Evolutionary conservation across 2,113 vertebrate species (phyloP), one percentile per base, ranked within the genome.

Genomic region (Otocyon megalotis): DNA sequence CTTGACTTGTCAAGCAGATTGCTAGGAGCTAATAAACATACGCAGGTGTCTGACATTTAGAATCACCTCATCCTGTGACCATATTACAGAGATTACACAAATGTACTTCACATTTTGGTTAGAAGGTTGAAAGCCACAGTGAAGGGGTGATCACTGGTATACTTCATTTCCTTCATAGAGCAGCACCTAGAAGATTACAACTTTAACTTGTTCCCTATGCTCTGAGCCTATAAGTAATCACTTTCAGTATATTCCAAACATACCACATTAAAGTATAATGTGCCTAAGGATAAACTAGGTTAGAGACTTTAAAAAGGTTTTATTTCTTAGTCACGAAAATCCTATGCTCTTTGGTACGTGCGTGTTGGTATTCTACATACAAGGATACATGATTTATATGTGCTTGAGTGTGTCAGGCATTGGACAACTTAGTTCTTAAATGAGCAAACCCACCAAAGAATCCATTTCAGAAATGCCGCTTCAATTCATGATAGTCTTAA

Each of bases 281-380:
- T 22, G 28, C 43, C 37, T 54, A 37, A 83, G 76, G 12, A 63
- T 72, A 54, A 90, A 76, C 89, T 6, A 28, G 35, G 74, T 80
- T 80, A 54, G 56, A 97, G 37, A 56, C 53, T 53, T 92, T 54
- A 24, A 10, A 89, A 88, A 43, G 26, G 10, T 35, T 97, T 97
- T 96, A 89, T 98, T 98, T 97, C 37, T 53, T 81, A 76, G 43
- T 65, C 71, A 22, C 81, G 32, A 96, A 92, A 91, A 58, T 35
- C n/a, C 53, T 32, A 26, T 62, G 62, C 63, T 89, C 0, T 76
- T 32, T 81, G 67, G 48, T n/a, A 48, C 19, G 10, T 11, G 5
- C 60, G 5, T 30, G 20, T 43, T 10, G 43, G 17, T 65, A 22
- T n/a, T 26, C 22, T 17, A 17, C 11, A 8, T 12, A 48, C 76